These are phyloP conservation scores for Varecia variegata DNA, from an alignment of 2,797 vertebrate species.

Conservation along the genomic window DNA sequence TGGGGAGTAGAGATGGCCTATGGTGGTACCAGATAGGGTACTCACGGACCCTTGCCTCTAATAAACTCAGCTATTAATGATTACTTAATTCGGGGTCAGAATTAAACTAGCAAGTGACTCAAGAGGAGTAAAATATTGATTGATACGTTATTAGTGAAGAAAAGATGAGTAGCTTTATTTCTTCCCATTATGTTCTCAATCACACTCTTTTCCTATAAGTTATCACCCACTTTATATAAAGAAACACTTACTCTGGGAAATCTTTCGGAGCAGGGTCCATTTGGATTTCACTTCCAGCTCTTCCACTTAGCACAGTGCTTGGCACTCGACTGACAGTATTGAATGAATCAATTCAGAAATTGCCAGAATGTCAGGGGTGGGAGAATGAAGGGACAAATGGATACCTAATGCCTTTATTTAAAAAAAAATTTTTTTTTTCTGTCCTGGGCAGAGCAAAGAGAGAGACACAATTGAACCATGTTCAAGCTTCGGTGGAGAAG, in stretches of 20 bases:
- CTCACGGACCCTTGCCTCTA: background rate
- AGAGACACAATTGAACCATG: slow-evolving; percentile 66
- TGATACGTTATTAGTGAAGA: background rate
- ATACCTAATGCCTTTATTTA: slow-evolving; percentile 61
- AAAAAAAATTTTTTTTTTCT: background rate
- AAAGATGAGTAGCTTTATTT: slow-evolving; percentile 36
- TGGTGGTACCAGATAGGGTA: background rate
- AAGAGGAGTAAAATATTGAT: background rate
- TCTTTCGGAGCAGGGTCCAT: background rate
- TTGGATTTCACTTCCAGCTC: slow-evolving; percentile 4
- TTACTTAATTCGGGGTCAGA: background rate
- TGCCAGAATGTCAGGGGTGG: slow-evolving; percentile 55
- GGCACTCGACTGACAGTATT: background rate
- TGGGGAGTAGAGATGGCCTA: background rate
- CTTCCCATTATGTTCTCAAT: slow-evolving; percentile 45
- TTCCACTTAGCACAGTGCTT: background rate
- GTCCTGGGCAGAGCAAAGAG: slow-evolving; percentile 56
- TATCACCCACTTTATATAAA: slow-evolving; percentile 78
- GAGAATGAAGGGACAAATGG: slow-evolving; percentile 63
- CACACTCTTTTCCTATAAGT: slow-evolving; percentile 70
- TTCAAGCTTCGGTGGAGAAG: slow-evolving; percentile 80
- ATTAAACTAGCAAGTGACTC: slow-evolving; percentile 41
- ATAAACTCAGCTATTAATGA: background rate
- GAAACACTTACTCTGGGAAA: slow-evolving; percentile 45
- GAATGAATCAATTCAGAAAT: slow-evolving; percentile 11